These are phyloP conservation scores for Drosophila macrospina DNA, from an alignment of 2,888 invertebrate genomes.

Conservation along the genomic window DNA sequence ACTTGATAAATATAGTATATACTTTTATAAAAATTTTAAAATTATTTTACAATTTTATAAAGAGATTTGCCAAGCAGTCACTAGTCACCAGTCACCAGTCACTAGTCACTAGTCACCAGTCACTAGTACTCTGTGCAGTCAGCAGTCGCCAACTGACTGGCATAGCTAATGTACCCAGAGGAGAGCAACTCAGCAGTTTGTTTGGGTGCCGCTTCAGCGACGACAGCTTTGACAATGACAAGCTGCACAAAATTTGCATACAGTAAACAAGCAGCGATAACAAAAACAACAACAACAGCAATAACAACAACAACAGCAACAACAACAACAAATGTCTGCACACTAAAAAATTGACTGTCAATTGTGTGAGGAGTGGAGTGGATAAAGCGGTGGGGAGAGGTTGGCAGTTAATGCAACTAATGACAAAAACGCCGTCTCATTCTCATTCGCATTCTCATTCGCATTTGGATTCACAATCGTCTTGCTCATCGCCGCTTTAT, in stretches of 20 bases:
- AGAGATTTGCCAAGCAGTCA: no score
- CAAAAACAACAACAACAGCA: slow-evolving; percentile 13
- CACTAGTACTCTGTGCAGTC: neutral
- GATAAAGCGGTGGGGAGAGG: slow-evolving; percentile 28
- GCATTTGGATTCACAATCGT: slow-evolving; percentile 1
- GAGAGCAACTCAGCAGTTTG: neutral
- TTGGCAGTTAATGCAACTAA: slow-evolving; percentile 79
- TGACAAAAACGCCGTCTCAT: slow-evolving; percentile 65
- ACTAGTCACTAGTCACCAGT: no score
- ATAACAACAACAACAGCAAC: slow-evolving; percentile 14
- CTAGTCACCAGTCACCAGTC: no score
- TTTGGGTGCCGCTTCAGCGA: slow-evolving; percentile 28
- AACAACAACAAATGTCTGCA: slow-evolving; percentile 22
- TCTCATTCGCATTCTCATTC: slow-evolving; percentile 17
- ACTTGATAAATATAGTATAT: no score
- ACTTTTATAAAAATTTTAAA: no score
- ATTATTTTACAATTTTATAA: no score
- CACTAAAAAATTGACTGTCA: slow-evolving; percentile 72
- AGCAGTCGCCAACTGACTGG: slow-evolving; percentile 14
- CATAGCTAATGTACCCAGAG: slow-evolving; percentile 20
- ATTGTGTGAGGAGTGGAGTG: slow-evolving; percentile 10
- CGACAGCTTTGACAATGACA: slow-evolving; percentile 57
- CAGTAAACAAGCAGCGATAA: slow-evolving; percentile 52
- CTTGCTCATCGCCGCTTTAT: slow-evolving; percentile 1
- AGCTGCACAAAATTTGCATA: slow-evolving; percentile 64